Evolutionary conservation across 2,797 vertebrate genomes (phyloP), one percentile per base, ranked within the genome.

Genomic region (Peromyscus nudipes): DNA sequence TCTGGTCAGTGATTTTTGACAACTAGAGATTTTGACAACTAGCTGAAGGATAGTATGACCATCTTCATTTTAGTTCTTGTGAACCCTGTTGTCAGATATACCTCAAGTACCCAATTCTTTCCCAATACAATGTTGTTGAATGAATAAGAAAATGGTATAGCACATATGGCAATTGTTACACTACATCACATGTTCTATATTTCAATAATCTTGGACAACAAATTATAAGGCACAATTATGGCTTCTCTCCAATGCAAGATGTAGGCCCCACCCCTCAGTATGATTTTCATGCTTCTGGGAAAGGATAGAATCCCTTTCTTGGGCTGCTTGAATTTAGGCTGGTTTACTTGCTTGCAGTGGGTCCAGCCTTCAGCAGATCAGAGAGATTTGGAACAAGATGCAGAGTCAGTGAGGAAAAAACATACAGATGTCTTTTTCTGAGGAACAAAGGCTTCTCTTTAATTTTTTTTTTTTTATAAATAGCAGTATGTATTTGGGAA

Each of bases 21-120:
- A 49, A 11, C 43, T 84, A 27, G 57, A 86, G 34, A 37, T 89
- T 34, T 71, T 71, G n/a, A 71, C 34, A 87, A 90, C n/a, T 19
- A 89, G 23, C 10, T 60, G 34, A 4, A 62, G n/a, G 37, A 69
- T 60, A 0, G 8, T 76, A 82, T 88, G 60, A 73, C 2, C 34
- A 83, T 60, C 6, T 16, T 87, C 14, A 57, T 52, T 97, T 95
- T 55, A 43, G 75, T 77, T 76, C 69, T 77, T 76, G 81, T 52
- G 86, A 93, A 81, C 52, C 40, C 3, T 71, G 37, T 46, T 31
- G 4, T 89, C 82, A 40, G 13, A 27, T 82, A 7, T 79, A 34
- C 40, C 25, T 37, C 23, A 69, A 83, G 10, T 8, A 69, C 13
- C 27, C 37, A 82, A 12, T 79, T 62, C 4, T 92, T 81, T 23